Percentiles rank a stretch among this genome's conserved stretches.
Conservation (phyloP, 2,888 invertebrate genomes). For the Carterocephalus palaemon region DNA sequence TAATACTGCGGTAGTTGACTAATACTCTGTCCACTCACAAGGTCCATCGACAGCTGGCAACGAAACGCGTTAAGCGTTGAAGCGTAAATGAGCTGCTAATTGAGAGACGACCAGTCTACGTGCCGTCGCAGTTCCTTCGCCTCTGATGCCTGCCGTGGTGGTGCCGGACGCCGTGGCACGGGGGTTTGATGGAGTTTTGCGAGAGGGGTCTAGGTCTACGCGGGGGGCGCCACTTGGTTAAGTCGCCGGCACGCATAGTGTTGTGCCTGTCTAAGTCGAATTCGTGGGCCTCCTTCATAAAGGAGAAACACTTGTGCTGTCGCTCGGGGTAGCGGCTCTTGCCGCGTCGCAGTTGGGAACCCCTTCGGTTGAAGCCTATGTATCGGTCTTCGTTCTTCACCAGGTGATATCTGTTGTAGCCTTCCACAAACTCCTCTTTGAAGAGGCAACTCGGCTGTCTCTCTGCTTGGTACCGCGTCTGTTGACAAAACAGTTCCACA, state of each 20-base stretch:
- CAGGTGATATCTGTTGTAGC: conserved; percentile 82
- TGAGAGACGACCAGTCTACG: conserved; percentile 53
- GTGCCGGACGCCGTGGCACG: conserved; percentile 67
- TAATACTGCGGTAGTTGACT: conserved; percentile 79
- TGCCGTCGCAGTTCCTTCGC: conserved; percentile 72
- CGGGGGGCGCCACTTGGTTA: conserved; percentile 65
- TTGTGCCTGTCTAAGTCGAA: conserved; percentile 82
- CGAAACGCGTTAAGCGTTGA: conserved; percentile 75
- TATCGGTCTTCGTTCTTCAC: conserved; percentile 79
- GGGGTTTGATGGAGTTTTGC: conserved; percentile 62
- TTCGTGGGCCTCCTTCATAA: conserved; percentile 80
- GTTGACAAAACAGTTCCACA: conserved; percentile 47
- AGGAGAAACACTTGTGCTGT: conserved; percentile 79
- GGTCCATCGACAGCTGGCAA: conserved; percentile 75
- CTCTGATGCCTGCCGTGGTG: conserved; percentile 67
- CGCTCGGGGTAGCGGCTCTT: conserved; percentile 62
- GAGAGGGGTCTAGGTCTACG: conserved; percentile 62
- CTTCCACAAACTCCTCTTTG: conserved; percentile 81
- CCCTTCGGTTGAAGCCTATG: conserved; percentile 82
- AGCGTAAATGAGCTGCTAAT: conserved; percentile 71
- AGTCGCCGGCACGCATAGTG: conserved; percentile 71
- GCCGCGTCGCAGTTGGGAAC: conserved; percentile 74
- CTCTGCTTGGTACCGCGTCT: conserved; percentile 78
- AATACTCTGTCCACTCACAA: conserved; percentile 77
- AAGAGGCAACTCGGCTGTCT: conserved; percentile 80